These are phyloP conservation scores for Ardeotis arabs DNA, from an alignment of 2,113 vertebrate species.

Conservation along the genomic window DNA sequence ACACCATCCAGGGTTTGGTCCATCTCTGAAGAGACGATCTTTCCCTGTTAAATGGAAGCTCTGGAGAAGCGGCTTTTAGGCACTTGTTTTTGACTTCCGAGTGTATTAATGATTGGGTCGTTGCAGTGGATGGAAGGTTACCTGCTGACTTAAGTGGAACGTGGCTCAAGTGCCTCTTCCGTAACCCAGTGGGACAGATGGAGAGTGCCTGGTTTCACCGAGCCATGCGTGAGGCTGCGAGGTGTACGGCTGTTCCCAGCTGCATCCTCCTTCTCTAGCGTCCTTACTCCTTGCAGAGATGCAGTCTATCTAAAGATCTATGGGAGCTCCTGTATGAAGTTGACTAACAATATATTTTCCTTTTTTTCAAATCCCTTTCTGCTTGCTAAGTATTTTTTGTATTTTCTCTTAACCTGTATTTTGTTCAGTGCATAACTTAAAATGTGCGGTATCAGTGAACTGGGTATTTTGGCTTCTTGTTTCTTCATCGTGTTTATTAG, in stretches of 20 bases:
- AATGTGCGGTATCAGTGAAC: background rate
- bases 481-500: background rate
- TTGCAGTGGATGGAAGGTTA: background rate
- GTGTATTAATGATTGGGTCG: background rate
- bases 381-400: background rate
- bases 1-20: accelerated
- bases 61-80: background rate
- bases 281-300: background rate
- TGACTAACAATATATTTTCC: background rate
- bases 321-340: background rate
- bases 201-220: background rate
- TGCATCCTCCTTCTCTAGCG: background rate
- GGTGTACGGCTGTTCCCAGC: accelerated
- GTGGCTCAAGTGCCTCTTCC: background rate
- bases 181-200: background rate
- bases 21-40: background rate
- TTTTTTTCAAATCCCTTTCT: background rate
- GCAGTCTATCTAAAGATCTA: background rate
- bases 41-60: background rate
- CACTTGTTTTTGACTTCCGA: background rate
- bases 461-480: background rate
- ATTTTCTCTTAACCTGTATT: background rate
- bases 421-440: background rate
- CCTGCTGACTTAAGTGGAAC: background rate
- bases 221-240: background rate